These are phyloP conservation scores for Cochlearius cochlearius DNA, from an alignment of 2,113 vertebrate species.

Conservation along the genomic window DNA sequence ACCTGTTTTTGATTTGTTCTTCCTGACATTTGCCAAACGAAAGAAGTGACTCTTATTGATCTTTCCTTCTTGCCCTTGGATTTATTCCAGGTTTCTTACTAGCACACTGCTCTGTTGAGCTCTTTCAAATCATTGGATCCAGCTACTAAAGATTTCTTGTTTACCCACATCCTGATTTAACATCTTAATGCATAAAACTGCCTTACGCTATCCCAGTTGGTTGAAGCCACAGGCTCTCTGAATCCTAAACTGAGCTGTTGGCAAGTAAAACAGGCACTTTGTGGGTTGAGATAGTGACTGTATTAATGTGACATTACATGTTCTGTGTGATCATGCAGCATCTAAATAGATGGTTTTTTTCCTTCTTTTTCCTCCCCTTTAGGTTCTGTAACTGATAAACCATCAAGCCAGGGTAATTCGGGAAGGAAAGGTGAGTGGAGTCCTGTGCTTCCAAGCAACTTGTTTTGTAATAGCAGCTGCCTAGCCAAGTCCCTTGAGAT, in stretches of 20 bases:
- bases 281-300: background rate
- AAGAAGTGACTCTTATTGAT: constrained; percentile 9
- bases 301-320: background rate
- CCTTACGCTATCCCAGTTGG: background rate
- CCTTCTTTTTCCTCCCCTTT: constrained; percentile 10
- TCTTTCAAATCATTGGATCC: background rate
- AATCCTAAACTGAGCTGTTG: background rate
- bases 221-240: background rate
- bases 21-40: background rate
- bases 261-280: background rate
- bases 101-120: background rate
- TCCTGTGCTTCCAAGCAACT: constrained; percentile 66
- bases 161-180: background rate
- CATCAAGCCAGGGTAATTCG: constrained; percentile 87
- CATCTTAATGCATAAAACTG: background rate
- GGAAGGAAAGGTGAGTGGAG: constrained; percentile 97
- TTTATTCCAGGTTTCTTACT: constrained; percentile 26
- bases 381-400: constrained; percentile 97
- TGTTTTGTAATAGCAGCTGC: background rate
- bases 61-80: background rate
- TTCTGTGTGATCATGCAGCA: background rate
- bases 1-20: constrained; percentile 50
- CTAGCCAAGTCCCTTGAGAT: background rate
- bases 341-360: constrained; percentile 11
- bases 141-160: background rate